Evolutionary conservation across 2,113 vertebrate genomes (phyloP).

Genomic region (Hipposideros armiger): DNA sequence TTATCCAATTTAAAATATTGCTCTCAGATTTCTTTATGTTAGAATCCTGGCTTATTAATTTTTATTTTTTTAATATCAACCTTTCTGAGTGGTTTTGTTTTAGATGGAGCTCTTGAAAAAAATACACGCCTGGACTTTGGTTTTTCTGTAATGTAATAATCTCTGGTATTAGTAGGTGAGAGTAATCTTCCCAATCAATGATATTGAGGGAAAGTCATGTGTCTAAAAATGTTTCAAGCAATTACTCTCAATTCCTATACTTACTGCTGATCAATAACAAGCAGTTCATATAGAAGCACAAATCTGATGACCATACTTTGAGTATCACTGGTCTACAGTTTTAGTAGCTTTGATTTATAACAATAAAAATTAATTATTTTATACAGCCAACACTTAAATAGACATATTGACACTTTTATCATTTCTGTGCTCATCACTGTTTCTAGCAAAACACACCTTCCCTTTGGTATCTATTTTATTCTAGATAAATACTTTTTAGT

Average conservation of each 20-base stretch:
- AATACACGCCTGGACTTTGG: neutral
- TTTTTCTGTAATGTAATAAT: neutral
- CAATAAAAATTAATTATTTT: neutral
- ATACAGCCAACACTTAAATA: neutral
- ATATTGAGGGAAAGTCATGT: neutral
- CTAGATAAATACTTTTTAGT: neutral
- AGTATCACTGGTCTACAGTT: neutral
- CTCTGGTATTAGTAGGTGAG: neutral
- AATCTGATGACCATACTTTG: neutral
- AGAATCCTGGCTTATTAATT: neutral
- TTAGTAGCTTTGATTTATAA: constrained; percentile 17
- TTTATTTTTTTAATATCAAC: neutral
- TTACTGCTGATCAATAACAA: neutral
- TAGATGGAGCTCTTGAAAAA: neutral
- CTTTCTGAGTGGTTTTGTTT: neutral
- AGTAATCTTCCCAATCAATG: neutral
- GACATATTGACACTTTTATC: neutral
- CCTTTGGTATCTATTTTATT: neutral
- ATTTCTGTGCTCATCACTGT: neutral
- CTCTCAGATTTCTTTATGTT: neutral
- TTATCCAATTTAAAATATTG: constrained; percentile 3
- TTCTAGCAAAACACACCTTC: neutral
- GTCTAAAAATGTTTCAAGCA: neutral
- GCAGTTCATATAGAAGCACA: neutral
- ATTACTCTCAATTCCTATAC: neutral